Conservation (phyloP, 2,797 vertebrate genomes). For the Tokudaia tokunoshimensis region DNA sequence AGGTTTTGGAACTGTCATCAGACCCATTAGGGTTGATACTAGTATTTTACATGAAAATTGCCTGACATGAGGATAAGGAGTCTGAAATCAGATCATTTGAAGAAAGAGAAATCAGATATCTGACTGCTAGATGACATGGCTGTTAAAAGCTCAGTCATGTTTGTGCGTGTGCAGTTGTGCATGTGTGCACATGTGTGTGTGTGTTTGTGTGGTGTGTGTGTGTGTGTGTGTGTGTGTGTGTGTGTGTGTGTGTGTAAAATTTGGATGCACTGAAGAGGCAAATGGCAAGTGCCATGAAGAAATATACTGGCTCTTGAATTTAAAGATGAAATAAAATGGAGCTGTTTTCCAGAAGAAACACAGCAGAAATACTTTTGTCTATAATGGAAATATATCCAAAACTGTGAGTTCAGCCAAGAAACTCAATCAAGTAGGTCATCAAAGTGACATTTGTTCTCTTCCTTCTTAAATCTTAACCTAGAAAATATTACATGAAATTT, state of each 20-base stretch:
- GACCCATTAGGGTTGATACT: slow-evolving; percentile 84
- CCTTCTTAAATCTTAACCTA: slow-evolving; percentile 46
- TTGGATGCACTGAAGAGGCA: slow-evolving; percentile 67
- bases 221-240: not conserved
- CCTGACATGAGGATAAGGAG: slow-evolving; percentile 84
- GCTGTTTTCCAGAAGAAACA: slow-evolving; percentile 60
- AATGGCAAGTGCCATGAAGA: slow-evolving; percentile 70
- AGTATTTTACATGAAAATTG: slow-evolving; percentile 89
- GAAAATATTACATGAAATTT: slow-evolving; percentile 50
- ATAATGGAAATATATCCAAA: slow-evolving; percentile 9
- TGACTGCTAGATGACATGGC: slow-evolving; percentile 84
- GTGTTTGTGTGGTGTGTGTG: not conserved
- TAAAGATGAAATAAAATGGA: slow-evolving; percentile 56
- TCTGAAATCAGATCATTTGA: slow-evolving; percentile 83
- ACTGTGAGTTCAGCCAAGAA: not conserved
- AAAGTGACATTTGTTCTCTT: slow-evolving; percentile 44
- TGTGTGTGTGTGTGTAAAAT: not conserved
- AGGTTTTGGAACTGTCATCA: slow-evolving; percentile 87
- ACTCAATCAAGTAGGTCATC: slow-evolving; percentile 34
- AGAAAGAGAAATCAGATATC: slow-evolving; percentile 87
- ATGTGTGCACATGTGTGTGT: not conserved
- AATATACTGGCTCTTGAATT: slow-evolving; percentile 43
- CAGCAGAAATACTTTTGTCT: slow-evolving; percentile 46
- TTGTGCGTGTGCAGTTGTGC: not conserved
- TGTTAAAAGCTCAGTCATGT: slow-evolving; percentile 78